Evolutionary conservation across 2,113 vertebrate genomes (phyloP).

Genomic region (Oryzias curvinotus): DNA sequence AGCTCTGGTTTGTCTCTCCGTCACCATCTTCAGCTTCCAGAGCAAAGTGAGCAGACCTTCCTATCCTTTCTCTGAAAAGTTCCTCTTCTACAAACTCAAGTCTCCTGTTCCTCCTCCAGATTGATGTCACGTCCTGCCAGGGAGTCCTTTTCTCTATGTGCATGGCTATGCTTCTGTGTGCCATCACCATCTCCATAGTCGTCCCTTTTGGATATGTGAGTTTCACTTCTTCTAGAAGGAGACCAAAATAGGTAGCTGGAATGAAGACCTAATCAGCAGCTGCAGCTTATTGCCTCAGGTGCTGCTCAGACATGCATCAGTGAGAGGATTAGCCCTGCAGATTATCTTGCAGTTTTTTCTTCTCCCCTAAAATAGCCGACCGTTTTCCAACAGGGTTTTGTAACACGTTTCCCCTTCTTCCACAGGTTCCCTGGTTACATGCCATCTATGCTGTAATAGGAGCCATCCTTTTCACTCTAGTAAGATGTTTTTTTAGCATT

Average conservation of each 20-base stretch:
- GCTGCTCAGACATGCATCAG: slow-evolving; percentile 4
- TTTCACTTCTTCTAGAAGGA: slow-evolving; percentile 33
- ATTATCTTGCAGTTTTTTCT: slow-evolving; percentile 38
- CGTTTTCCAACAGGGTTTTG: slow-evolving; percentile 27
- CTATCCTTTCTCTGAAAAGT: not conserved
- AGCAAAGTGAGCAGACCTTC: slow-evolving; percentile 80
- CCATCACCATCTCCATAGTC: slow-evolving; percentile 81
- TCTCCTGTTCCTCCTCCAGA: slow-evolving; percentile 58
- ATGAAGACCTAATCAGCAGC: slow-evolving; percentile 19
- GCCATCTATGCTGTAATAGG: slow-evolving; percentile 85
- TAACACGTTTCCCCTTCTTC: slow-evolving; percentile 15
- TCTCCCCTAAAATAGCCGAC: slow-evolving; percentile 38
- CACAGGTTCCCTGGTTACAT: slow-evolving; percentile 91
- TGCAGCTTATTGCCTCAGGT: slow-evolving; percentile 9
- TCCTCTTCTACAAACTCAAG: not conserved
- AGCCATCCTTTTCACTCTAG: slow-evolving; percentile 91
- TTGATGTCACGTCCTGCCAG: slow-evolving; percentile 91
- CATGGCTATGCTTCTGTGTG: slow-evolving; percentile 87
- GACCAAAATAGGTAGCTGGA: slow-evolving; percentile 25
- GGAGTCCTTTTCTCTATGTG: slow-evolving; percentile 86
- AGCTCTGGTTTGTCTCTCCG: slow-evolving; percentile 85
- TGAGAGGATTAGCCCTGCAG: slow-evolving; percentile 35
- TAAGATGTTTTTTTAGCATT: slow-evolving; percentile 70
- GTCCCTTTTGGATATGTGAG: slow-evolving; percentile 91
- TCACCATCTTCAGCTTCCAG: slow-evolving; percentile 95